Conservation (phyloP, 2,113 vertebrate genomes). For the Perognathus longimembris region DNA sequence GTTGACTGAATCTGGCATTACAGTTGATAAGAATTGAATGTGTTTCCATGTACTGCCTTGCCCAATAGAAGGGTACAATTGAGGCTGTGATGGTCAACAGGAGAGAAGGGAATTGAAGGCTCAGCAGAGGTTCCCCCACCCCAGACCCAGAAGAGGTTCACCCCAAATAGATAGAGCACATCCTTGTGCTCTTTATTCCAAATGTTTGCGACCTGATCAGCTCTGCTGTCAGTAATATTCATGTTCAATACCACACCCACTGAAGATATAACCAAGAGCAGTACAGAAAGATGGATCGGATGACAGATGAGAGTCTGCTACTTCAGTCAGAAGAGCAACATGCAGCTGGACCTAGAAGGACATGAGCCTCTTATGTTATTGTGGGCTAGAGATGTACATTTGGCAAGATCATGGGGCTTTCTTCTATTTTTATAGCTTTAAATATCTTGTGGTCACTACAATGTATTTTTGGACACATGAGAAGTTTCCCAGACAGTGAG, state of each 20-base stretch:
- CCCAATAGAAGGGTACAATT: fast-evolving
- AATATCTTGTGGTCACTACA: conserved; percentile 72
- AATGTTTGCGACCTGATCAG: background rate
- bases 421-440: conserved; percentile 56
- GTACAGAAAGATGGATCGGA: background rate
- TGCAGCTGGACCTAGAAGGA: background rate
- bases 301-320: background rate
- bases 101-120: too few species aligned
- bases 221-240: too few species aligned
- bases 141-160: too few species aligned
- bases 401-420: conserved; percentile 53
- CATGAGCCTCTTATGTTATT: background rate
- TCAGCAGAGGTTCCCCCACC: background rate
- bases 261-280: too few species aligned
- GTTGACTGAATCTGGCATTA: background rate
- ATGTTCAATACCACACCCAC: background rate
- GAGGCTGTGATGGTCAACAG: background rate
- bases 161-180: too few species aligned
- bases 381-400: background rate
- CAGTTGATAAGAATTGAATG: background rate
- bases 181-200: background rate
- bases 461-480: background rate
- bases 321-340: background rate
- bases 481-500: background rate
- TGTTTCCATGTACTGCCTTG: background rate